Conservation (phyloP, 2,113 vertebrate species). For the Erythrocercus mccallii region DNA sequence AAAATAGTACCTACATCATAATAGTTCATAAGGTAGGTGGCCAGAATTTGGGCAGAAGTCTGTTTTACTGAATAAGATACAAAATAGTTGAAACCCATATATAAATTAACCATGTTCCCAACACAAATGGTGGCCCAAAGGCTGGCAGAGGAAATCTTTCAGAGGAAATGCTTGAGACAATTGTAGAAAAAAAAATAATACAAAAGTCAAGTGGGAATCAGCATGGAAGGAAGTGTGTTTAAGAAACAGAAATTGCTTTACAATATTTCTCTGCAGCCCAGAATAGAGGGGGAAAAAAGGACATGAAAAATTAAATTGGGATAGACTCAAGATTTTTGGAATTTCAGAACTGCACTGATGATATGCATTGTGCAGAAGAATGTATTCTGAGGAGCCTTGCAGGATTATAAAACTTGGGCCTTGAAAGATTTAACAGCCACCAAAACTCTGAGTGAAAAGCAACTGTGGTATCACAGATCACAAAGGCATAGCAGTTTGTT, state of each 20-base stretch:
- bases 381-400: background rate
- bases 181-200: background rate
- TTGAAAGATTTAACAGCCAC: background rate
- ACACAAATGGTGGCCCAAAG: background rate
- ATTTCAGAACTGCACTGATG: background rate
- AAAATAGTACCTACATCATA: background rate
- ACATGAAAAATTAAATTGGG: background rate
- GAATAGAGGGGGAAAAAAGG: background rate
- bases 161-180: background rate
- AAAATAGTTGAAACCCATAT: background rate
- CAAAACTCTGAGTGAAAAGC: background rate
- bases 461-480: background rate
- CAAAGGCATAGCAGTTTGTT: constrained; percentile 31
- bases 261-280: background rate
- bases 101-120: background rate
- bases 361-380: background rate
- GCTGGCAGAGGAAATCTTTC: background rate
- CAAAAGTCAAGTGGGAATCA: background rate
- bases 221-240: background rate
- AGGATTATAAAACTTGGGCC: background rate
- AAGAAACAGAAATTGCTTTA: background rate
- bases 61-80: background rate
- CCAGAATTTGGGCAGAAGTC: background rate
- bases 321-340: background rate
- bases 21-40: background rate